These are phyloP conservation scores for Sander vitreus DNA, from an alignment of 2,113 vertebrate species.

Conservation along the genomic window DNA sequence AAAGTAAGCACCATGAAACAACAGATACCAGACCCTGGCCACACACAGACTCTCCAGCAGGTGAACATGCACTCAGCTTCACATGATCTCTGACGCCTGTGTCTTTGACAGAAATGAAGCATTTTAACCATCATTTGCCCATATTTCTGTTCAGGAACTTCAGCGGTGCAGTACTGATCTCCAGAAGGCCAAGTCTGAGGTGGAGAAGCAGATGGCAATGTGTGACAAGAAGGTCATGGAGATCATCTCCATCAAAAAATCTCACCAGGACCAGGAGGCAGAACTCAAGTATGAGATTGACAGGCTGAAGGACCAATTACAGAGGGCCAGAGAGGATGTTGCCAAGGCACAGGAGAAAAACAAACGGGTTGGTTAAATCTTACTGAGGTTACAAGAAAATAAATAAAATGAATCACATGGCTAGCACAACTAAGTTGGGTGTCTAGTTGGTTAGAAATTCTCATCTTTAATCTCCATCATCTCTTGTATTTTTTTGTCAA, in stretches of 20 bases:
- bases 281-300: slow-evolving; percentile 83
- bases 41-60: slow-evolving; percentile 80
- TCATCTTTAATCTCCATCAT: neutral
- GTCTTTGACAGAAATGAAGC: neutral
- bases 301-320: slow-evolving; percentile 83
- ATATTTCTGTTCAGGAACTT: slow-evolving; percentile 83
- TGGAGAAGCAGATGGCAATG: slow-evolving; percentile 80
- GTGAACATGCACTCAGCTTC: slow-evolving; percentile 34
- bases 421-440: neutral
- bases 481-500: neutral
- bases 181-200: slow-evolving; percentile 78
- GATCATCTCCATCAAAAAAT: slow-evolving; percentile 84
- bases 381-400: neutral
- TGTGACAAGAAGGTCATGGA: slow-evolving; percentile 88
- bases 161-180: slow-evolving; percentile 76
- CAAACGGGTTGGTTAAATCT: slow-evolving; percentile 72
- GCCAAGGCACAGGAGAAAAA: slow-evolving; percentile 82
- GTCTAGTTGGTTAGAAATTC: neutral
- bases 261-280: slow-evolving; percentile 86
- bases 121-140: neutral
- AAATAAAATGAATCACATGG: neutral
- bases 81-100: neutral
- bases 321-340: slow-evolving; percentile 83
- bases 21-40: slow-evolving; percentile 79
- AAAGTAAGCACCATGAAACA: slow-evolving; percentile 82